phyloP scores from a whole-genome alignment of 2,113 vertebrate species.

The Gnathochromis pfefferi region DNA sequence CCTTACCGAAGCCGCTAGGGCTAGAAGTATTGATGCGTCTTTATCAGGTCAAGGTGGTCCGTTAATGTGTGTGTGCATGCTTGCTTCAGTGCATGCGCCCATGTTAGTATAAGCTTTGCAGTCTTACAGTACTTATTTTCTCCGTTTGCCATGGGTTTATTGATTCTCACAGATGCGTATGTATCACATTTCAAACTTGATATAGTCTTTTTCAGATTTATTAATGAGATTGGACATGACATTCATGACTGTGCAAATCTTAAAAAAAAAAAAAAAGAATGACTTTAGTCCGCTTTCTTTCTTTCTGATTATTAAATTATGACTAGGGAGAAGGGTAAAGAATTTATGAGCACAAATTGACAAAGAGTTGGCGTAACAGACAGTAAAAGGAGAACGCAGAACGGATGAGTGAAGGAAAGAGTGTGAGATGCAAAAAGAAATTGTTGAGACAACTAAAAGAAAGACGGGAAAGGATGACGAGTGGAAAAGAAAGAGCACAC shows the following conservation, averaged over 20 bases:
- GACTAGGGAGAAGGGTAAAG: constrained; percentile 25
- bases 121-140: background rate
- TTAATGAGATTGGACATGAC: constrained; percentile 22
- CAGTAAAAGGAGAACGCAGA: constrained; percentile 45
- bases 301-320: constrained; percentile 67
- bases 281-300: constrained; percentile 20
- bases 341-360: constrained; percentile 69
- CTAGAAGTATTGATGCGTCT: constrained; percentile 47
- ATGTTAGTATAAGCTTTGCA: constrained; percentile 1
- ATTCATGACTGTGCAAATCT: constrained; percentile 25
- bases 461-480: constrained; percentile 4
- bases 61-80: constrained; percentile 20
- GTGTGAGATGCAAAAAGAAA: constrained; percentile 37
- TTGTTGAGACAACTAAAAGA: constrained; percentile 38
- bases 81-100: background rate
- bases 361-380: constrained; percentile 44
- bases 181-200: constrained; percentile 1
- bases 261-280: constrained; percentile 22
- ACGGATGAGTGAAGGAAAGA: constrained; percentile 43
- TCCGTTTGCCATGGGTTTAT: background rate
- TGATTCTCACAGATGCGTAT: background rate
- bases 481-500: constrained; percentile 29
- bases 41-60: constrained; percentile 73
- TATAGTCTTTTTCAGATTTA: background rate
- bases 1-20: constrained; percentile 49